Base-by-base conservation (phyloP, 2,113 vertebrate genomes). In the Nothoprocta pentlandii region DNA sequence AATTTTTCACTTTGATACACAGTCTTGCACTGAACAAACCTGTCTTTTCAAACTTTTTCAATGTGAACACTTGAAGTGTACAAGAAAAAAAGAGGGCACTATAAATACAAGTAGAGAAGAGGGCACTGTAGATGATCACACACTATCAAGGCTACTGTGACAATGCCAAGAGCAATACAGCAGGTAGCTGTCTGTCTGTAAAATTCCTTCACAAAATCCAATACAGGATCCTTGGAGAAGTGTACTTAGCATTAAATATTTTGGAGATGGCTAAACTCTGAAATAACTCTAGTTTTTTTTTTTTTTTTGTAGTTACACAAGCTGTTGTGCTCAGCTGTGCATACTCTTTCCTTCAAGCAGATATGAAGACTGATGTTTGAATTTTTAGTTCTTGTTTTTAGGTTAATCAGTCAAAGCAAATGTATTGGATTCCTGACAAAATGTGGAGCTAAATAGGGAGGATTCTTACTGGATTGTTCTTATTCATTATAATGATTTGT, bases 311-410 rank as follows among this genome's bases (percentile, higher is more conserved):
- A 12, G 25, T 44, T 86, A 44, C 56, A 89, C 23, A 39, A 67
- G 13, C 16, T 87, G 78, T 63, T 58, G 16, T 0, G 10, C 16
- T 78, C n/a, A 74, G 30, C 22, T 53, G 32, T 51, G 41, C 10
- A 2, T 75, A 39, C 25, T 30, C 25, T 90, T 75, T 78, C 8
- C 41, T 85, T 93, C 28, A 34, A 91, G 34, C 41, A 81, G 68
- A 90, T 54, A 79, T 79, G 58, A 69, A 21, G 22, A 74, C 46
- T 71, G 54, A 83, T 73, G 8, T 66, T 86, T 86, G 34, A 58
- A 73, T 85, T 91, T 86, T 53, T 41, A 78, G 41, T 69, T 75
- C 83, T 81, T 86, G 56, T 88, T 94, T 91, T 84, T 73, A 21
- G 53, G 61, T 83, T 90, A 88, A 88, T 70, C 80, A 84, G 75